phyloP scores from a whole-genome alignment of 2,888 invertebrate species.

The Coenonympha arcania region DNA sequence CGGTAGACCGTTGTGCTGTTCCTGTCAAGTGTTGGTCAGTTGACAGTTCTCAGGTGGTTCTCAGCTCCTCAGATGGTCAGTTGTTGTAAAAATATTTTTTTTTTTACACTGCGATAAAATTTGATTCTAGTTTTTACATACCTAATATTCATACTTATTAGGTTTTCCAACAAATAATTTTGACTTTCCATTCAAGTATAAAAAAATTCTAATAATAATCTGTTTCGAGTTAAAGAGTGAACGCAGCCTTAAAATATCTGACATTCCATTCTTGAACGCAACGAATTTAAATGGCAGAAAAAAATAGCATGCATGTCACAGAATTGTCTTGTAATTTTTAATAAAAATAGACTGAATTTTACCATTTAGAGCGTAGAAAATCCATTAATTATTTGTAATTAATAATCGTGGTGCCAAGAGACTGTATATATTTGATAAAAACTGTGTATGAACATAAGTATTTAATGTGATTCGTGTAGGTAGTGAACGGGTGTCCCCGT shows the following conservation, averaged over 20 bases:
- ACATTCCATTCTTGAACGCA: constrained; percentile 52
- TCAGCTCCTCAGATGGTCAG: too few species aligned
- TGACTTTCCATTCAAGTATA: too few species aligned
- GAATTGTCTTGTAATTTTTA: constrained; percentile 53
- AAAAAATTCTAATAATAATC: background rate
- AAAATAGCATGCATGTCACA: constrained; percentile 68
- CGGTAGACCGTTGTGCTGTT: too few species aligned
- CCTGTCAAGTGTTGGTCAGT: too few species aligned
- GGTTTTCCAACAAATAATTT: too few species aligned
- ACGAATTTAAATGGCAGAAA: constrained; percentile 53
- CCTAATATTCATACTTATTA: too few species aligned
- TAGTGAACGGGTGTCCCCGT: constrained; percentile 59
- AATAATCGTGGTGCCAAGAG: constrained; percentile 40
- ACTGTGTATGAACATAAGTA: constrained; percentile 35
- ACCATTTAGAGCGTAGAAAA: constrained; percentile 33
- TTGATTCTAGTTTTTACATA: too few species aligned
- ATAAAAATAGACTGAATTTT: constrained; percentile 48
- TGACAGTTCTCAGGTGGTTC: too few species aligned
- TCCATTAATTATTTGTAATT: constrained; percentile 28
- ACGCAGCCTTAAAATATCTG: constrained; percentile 40
- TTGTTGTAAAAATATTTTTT: too few species aligned
- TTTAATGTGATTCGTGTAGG: constrained; percentile 58
- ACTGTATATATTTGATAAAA: constrained; percentile 33
- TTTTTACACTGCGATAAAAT: too few species aligned
- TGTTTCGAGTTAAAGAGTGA: constrained; percentile 32